Evolutionary conservation across 2,797 vertebrate species (phyloP).

Genomic region (Argentina silus): DNA sequence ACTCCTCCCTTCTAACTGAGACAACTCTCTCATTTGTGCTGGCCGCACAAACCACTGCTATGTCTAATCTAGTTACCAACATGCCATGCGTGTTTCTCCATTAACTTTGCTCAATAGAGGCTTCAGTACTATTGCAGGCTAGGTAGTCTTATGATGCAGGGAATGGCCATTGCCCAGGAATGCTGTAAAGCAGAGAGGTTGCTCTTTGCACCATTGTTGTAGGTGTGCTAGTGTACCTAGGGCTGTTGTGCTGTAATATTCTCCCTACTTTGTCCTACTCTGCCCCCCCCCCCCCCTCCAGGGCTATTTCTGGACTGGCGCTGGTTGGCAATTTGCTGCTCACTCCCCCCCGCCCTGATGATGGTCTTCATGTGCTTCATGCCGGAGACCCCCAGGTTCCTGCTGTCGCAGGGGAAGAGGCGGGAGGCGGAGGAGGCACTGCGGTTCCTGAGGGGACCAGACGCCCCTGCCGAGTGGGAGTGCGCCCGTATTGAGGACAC

Average conservation of each 20-base stretch:
- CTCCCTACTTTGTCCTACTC: not conserved
- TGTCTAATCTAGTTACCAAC: constrained; percentile 48
- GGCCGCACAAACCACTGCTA: not conserved
- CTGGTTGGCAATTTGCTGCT: constrained; percentile 89
- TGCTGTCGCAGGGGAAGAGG: constrained; percentile 79
- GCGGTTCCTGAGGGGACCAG: constrained; percentile 84
- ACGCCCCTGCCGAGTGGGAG: constrained; percentile 80
- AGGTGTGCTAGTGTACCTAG: not conserved
- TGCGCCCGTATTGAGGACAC: constrained; percentile 78
- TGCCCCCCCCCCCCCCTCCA: constrained; percentile 34
- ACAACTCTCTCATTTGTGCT: not conserved
- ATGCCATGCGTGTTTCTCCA: constrained; percentile 25
- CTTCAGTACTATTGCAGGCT: constrained; percentile 12
- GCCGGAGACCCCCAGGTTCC: constrained; percentile 91
- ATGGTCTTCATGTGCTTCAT: constrained; percentile 87
- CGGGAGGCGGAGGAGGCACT: constrained; percentile 83
- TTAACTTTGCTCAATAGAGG: constrained; percentile 15
- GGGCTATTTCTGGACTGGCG: constrained; percentile 85
- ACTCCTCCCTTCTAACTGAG: constrained; percentile 18
- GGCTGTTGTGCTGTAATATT: too few relatives aligned
- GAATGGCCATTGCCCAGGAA: not conserved
- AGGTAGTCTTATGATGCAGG: not conserved
- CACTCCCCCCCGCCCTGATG: constrained; percentile 83
- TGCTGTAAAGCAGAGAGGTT: not conserved
- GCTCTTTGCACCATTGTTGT: not conserved